A percentile compares a stretch with the other conserved stretches of the same genome.
phyloP scores from a whole-genome alignment of 2,888 invertebrate species.

The Mythimna pallens region DNA sequence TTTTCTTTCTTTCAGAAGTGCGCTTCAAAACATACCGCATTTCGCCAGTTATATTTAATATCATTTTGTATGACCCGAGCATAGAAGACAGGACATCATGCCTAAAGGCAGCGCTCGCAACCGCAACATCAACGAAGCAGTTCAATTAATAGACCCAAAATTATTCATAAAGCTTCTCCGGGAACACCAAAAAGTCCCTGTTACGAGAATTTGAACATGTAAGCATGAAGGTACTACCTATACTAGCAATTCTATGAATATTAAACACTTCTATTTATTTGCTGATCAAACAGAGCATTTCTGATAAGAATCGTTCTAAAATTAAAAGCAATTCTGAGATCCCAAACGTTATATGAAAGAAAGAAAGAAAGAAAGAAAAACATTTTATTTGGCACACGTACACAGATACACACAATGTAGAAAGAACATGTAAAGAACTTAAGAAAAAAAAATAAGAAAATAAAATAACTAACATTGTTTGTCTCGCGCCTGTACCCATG shows the following conservation, averaged over 20 bases:
- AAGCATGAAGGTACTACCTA: neutral
- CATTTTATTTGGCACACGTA: no score
- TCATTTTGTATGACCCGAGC: neutral
- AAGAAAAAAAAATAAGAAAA: no score
- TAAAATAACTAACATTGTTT: no score
- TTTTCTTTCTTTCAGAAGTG: no score
- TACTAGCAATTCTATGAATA: neutral
- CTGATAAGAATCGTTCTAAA: neutral
- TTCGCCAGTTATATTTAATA: neutral
- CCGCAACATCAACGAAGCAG: neutral
- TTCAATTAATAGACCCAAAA: neutral
- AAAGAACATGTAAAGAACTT: no score
- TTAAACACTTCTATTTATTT: neutral
- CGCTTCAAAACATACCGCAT: neutral
- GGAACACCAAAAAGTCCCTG: neutral
- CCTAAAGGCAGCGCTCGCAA: neutral
- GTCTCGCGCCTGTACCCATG: no score
- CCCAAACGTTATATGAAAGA: neutral
- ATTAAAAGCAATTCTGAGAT: neutral
- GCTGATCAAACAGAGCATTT: neutral
- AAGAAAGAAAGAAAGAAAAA: no score
- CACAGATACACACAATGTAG: no score
- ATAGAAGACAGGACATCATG: no score
- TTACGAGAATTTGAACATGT: neutral
- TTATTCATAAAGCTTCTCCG: slow-evolving; percentile 1